Percentiles rank a stretch among this genome's conserved stretches.
phyloP scores from a whole-genome alignment of 2,113 vertebrate genomes.

The Coryphaenoides rupestris region DNA sequence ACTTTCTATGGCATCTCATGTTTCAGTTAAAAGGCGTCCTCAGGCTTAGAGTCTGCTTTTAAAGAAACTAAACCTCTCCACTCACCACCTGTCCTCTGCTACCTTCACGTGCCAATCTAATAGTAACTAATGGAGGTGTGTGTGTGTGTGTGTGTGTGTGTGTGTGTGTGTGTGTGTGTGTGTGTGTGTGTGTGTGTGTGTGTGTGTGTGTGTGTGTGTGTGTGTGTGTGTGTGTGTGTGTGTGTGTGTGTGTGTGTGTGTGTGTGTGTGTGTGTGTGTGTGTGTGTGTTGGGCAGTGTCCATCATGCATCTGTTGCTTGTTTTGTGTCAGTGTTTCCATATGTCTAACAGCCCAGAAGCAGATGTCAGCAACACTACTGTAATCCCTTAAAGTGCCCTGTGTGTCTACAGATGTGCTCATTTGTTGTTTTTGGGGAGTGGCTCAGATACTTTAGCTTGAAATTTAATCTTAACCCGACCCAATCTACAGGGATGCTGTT shows the following conservation, averaged over 20 bases:
- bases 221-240: constrained; percentile 1
- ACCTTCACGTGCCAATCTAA: constrained; percentile 30
- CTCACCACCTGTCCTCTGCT: constrained; percentile 45
- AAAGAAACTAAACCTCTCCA: constrained; percentile 44
- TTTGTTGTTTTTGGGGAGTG: constrained; percentile 27
- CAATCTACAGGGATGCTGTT: background rate
- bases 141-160: background rate
- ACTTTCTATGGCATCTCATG: constrained; percentile 49
- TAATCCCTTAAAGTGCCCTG: constrained; percentile 66
- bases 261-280: constrained; percentile 4
- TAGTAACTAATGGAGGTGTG: constrained; percentile 39
- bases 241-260: constrained; percentile 6
- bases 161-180: background rate
- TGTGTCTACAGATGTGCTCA: constrained; percentile 50
- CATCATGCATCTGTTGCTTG: constrained; percentile 53
- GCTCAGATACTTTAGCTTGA: constrained; percentile 23
- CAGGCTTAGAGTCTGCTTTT: constrained; percentile 33
- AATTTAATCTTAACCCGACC: constrained; percentile 32
- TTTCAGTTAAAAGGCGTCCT: constrained; percentile 50
- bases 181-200: background rate
- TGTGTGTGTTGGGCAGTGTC: constrained; percentile 8
- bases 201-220: background rate
- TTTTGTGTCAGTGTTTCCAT: constrained; percentile 21
- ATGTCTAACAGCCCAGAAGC: constrained; percentile 53
- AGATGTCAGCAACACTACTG: constrained; percentile 59